Evolutionary conservation across 2,888 invertebrate species (phyloP), one percentile per base, ranked within the genome.

Genomic region (Rhorus exstirpatorius): DNA sequence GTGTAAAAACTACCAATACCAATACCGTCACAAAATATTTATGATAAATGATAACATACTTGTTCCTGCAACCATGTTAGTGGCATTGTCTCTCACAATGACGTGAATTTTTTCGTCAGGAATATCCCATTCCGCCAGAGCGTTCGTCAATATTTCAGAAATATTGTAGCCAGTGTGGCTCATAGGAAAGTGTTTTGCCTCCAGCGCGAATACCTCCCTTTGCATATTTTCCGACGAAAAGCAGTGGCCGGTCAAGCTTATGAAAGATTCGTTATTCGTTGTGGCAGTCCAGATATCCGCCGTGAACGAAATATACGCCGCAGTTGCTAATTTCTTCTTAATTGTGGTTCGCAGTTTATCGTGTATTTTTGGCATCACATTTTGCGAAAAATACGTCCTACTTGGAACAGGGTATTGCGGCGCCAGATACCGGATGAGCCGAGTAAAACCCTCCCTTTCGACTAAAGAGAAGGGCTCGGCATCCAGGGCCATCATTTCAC

Each of bases 401-500:
- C 78, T 61, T 63, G 61, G 78, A 38, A 78, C 12, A 17, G 35
- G 46, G 14, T 81, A 81, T 41, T 46, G 68, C 10, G 81, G 77
- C 26, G 58, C 55, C 26, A 60, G 14, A 17, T 63, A 21, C 12
- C 53, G 38, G 17, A 81, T 63, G 63, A 81, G 49, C 4, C 74
- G 53, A 19, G 21, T 12, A 65, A 81, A 79, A 1, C 78, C 81
- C 55, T 51, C 49, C 41, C 55, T 60, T 26, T 81, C 81, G 24
- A 81, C 72, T 41, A 81, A 17, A 41, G 72, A 12, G 7, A 79
- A 74, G 24, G 81, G 35, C 71, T 81, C 78, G 19, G 46, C 53
- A 49, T 81, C 81, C 44, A 81, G 51, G 1, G 78, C 72, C 3
- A 81, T 78, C 67, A 78, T 81, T 74, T 81, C 78, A 10, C 72